Evolutionary conservation across 2,113 vertebrate genomes (phyloP), one percentile per base, ranked within the genome.

Genomic region (Condylura cristata): DNA sequence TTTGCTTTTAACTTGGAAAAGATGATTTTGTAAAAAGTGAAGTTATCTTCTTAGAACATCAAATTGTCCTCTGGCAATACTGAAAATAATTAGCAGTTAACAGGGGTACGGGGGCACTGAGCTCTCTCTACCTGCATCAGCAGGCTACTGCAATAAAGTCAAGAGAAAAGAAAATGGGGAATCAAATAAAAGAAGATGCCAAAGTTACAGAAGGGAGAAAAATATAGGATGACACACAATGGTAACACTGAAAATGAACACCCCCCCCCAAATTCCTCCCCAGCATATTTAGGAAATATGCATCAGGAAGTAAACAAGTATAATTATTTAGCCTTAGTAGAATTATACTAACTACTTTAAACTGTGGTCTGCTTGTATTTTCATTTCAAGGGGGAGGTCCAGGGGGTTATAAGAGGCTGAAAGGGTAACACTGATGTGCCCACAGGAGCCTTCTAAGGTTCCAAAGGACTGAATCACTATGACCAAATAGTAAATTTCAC

Each of bases 251-350:
- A 94, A 91, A 96, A 96, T 60, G 95, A 76, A 93, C 28, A 17
- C 91, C n/a, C 86, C 76, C 70, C 58, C 94, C 61, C 71, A 0
- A 48, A 93, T 58, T 22, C 7, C 53, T 20, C 88, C 94, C 87
- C 86, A 90, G 92, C 91, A 95, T 97, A 97, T 96, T 97, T 96
- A 96, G 95, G 90, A 94, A 97, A 94, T 97, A 97, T 82, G 93
- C 92, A 92, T 79, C 87, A 95, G 94, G 95, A 96, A 96, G 76
- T 95, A 89, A 97, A 97, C 86, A 96, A 86, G 90, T 95, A 95
- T 93, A 95, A 97, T 76, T 81, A 94, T 96, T 94, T 94, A 96
- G 95, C 91, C 84, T 96, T 93, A 94, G 95, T 91, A 96, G 94
- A 95, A 89, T 96, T 96, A 94, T 44, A 94, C 95, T 95, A 97